These are phyloP conservation scores for Machaerirhynchus nigripectus DNA, from an alignment of 2,113 vertebrate species.

Conservation along the genomic window DNA sequence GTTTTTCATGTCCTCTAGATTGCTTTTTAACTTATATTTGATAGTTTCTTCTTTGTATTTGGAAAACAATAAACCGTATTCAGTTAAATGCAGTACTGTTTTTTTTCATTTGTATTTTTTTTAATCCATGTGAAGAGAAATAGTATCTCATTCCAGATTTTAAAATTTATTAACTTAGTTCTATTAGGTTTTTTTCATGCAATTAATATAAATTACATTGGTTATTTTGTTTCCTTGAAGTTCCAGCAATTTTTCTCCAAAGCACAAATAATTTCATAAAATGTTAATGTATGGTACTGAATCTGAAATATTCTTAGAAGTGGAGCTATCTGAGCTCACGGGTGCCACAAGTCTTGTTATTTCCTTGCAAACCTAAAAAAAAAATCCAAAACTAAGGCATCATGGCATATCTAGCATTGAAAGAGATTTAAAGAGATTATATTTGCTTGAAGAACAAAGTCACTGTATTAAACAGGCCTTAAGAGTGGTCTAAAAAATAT, in stretches of 20 bases:
- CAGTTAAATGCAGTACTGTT: background rate
- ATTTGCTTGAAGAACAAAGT: background rate
- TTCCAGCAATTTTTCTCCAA: slow-evolving; percentile 3
- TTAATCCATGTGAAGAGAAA: background rate
- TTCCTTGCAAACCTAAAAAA: background rate
- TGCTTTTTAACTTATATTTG: background rate
- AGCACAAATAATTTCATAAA: background rate
- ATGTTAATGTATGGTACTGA: background rate
- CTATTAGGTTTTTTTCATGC: background rate
- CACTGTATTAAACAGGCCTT: background rate
- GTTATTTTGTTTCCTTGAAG: slow-evolving; percentile 21
- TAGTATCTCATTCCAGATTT: background rate
- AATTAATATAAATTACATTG: background rate
- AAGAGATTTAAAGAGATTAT: background rate
- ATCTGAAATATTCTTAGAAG: slow-evolving; percentile 17
- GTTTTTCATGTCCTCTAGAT: background rate
- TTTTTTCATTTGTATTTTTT: background rate
- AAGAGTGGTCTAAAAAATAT: background rate
- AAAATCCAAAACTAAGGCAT: background rate
- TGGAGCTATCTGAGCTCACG: background rate
- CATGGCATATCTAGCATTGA: background rate
- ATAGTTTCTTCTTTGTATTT: background rate
- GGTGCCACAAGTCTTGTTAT: background rate
- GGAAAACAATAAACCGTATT: background rate
- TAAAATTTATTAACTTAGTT: background rate